Evolutionary conservation across 2,113 vertebrate species (phyloP), one percentile per base, ranked within the genome.

Genomic region (Acanthochromis polyacanthus): DNA sequence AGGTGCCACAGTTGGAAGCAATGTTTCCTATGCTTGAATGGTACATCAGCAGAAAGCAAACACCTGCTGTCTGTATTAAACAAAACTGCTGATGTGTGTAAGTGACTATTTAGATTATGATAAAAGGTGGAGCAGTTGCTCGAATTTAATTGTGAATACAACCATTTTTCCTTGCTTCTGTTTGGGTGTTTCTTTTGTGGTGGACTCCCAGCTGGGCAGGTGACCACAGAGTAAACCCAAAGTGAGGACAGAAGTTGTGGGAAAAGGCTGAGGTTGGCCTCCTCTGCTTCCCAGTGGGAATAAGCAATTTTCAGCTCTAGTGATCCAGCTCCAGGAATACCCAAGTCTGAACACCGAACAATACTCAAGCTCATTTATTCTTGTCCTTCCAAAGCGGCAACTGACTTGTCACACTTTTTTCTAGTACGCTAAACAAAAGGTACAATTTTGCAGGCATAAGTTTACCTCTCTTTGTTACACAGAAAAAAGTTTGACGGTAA

Each of bases 231-330:
- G 30, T 30, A 48, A 78, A 72, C 23, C 78, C 59, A 70, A 40
- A 81, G 53, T 61, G 69, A 72, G 72, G 70, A 62, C 71, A 58
- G 52, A 80, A 77, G 81, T 65, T 46, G 56, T n/a, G 53, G 63
- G 11, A 48, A 32, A 82, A 81, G 50, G 72, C 51, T 65, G 64
- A 88, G 38, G 82, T 86, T 75, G 70, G 87, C 64, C 80, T 52
- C 80, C n/a, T 60, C 56, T 20, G 70, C 63, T 75, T 92, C 89
- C 91, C 89, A 76, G 32, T 88, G 89, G 90, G 83, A 90, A 88
- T 12, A 91, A 71, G 87, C 89, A 94, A 94, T 95, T 95, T 95
- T 95, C 90, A 92, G 94, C 93, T 94, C 92, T 88, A 90, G 82
- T 94, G 94, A 94, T 81, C 89, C 89, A 89, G 66, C 64, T 88